phyloP scores from a whole-genome alignment of 2,113 vertebrate species.

The Leptobrachium ailaonicum region DNA sequence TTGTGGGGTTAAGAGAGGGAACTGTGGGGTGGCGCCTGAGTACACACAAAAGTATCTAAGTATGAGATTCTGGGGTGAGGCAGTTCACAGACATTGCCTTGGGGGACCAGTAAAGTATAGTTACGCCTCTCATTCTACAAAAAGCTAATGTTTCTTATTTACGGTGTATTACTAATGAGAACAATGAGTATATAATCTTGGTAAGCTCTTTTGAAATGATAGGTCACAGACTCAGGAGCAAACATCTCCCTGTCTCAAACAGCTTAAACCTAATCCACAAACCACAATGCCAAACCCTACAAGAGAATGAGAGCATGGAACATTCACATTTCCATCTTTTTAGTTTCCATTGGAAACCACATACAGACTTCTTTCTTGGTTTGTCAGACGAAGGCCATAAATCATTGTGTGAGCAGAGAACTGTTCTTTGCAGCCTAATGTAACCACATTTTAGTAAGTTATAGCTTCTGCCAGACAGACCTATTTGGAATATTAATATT shows the following conservation, averaged over 20 bases:
- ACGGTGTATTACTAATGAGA: too few species aligned
- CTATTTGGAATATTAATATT: constrained; percentile 6
- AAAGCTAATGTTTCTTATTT: too few species aligned
- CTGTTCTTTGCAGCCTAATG: constrained; percentile 16
- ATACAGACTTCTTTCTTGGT: not conserved
- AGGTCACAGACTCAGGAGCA: not conserved
- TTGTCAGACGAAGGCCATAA: constrained; percentile 7
- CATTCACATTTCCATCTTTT: constrained; percentile 12
- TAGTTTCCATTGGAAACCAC: constrained; percentile 29
- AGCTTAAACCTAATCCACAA: constrained; percentile 9
- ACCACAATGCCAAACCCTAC: not conserved
- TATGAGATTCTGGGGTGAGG: too few species aligned
- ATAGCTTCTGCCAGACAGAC: constrained; percentile 4
- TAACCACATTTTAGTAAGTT: constrained; percentile 22
- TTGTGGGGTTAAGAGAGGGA: too few species aligned
- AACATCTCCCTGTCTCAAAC: not conserved
- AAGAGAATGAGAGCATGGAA: constrained; percentile 22
- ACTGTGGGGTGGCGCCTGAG: too few species aligned
- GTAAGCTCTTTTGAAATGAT: too few species aligned
- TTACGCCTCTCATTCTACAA: too few species aligned
- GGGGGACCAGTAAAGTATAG: too few species aligned
- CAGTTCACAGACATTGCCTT: too few species aligned
- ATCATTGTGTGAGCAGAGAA: not conserved
- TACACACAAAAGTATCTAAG: too few species aligned
- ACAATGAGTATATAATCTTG: too few species aligned